phyloP scores from a whole-genome alignment of 2,113 vertebrate species.

The Micronycteris hirsuta region DNA sequence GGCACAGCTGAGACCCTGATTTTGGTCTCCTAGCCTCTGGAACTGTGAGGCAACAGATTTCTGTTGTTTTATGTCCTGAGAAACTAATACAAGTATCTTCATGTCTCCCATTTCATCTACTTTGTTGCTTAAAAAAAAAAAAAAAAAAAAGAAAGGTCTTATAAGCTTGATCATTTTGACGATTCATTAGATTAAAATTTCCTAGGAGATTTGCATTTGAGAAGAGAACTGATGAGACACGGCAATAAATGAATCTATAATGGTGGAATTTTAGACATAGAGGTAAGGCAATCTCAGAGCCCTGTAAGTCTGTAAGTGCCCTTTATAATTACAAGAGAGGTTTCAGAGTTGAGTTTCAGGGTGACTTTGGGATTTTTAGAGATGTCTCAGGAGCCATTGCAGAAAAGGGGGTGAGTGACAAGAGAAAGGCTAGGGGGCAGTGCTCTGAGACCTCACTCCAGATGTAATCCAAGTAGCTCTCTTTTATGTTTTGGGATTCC shows the following conservation, averaged over 20 bases:
- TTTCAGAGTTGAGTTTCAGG: background rate
- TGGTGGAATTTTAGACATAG: background rate
- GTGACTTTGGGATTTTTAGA: background rate
- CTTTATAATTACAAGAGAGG: background rate
- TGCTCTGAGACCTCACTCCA: background rate
- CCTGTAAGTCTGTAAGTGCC: background rate
- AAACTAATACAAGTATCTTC: background rate
- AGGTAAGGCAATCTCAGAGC: background rate
- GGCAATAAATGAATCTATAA: background rate
- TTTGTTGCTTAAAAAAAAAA: background rate
- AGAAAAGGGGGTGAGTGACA: background rate
- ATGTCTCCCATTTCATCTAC: background rate
- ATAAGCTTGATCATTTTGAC: conserved; percentile 14
- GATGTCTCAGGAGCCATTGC: background rate
- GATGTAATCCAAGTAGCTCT: background rate
- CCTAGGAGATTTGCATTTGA: conserved; percentile 23
- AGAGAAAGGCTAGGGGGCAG: background rate
- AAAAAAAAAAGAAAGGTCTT: background rate
- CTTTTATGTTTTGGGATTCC: background rate
- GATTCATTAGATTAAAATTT: conserved; percentile 1
- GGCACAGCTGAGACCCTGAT: background rate
- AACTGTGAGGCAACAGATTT: background rate
- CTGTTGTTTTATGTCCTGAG: background rate
- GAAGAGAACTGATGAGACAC: conserved; percentile 15
- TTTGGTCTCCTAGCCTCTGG: background rate